Base-by-base conservation (phyloP, 2,797 vertebrate species). In the Muscicapa comitata region DNA sequence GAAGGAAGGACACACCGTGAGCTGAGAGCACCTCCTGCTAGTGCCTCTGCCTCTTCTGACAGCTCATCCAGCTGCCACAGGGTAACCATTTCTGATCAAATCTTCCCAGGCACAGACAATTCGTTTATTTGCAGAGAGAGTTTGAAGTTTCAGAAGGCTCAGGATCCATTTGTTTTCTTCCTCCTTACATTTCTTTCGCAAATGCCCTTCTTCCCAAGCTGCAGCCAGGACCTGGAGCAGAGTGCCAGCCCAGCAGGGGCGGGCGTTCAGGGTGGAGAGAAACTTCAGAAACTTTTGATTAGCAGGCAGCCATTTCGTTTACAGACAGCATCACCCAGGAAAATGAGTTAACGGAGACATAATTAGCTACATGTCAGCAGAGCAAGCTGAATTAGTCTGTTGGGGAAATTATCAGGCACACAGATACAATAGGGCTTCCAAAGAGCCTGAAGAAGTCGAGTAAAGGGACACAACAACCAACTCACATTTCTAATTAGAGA, bases 281-380 rank as follows among this genome's bases (percentile, higher is more conserved):
- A 9, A 3, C 4, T 81, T 95, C 40, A 94, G 91, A 65, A 94
- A 86, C 54, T 93, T 87, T 75, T 88, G 73, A 95, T 94, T 93
- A 96, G 37, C 90, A 62, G 70, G 35, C 79, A 93, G 43, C 1
- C 4, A 73, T 81, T 96, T 94, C 70, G 92, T 94, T 96, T 94
- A 76, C 55, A 94, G 76, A 78, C 75, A 94, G 58, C 91, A 93
- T 91, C 78, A 83, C 78, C 82, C 87, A 78, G 89, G 85, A 96
- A 94, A 93, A 94, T 7, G 25, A 95, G 88, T 93, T 93, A 92
- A 75, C 73, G 62, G 76, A 83, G 81, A 90, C 26, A 55, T 90
- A 94, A 94, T 95, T 94, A 94, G 93, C 55, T 94, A 11, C 73
- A 42, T 94, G 89, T 88, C 95, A 93, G 85, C 91, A 88, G 85